Base-by-base conservation (phyloP, 2,888 invertebrate genomes). In the Sinotaia quadrata region DNA sequence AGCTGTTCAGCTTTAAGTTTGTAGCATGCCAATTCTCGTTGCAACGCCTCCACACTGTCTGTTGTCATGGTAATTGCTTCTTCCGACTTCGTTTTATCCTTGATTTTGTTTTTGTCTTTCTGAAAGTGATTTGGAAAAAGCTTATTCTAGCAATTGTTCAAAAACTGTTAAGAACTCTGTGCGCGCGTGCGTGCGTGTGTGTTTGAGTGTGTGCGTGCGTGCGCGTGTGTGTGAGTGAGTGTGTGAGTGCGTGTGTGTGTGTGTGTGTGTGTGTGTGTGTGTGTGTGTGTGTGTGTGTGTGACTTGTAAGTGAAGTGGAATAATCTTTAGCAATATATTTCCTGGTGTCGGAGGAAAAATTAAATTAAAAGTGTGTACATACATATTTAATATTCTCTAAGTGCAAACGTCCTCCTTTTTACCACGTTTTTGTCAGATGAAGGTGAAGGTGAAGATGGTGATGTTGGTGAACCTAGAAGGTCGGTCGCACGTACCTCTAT, bases 1-100 rank as follows among this genome's bases (percentile, higher is more conserved):
- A 83, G 69, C 33, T 84, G 81, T 31, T 76, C 78, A 0, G 81
- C 72, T 56, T 82, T 82, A 61, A 75, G 68, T 63, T 82, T 81
- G 62, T 79, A 78, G 24, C 60, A 73, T 12, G 78, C 80, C 18
- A 79, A 65, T 62, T 82, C 79, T 15, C 31, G 1, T 36, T 34
- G 2, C 51, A 59, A 37, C 29, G 36, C 15, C 36, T 18, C 37
- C 21, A 67, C 52, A 36, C 41, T 52, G 44, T 29, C 24, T 69
- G 70, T 27, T 71, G 71, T 8, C 56, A 37, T 21, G 62, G 67
- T 41, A 71, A 72, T 71, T 72, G 47, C 15, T 61, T 60, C 49
- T 41, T 62, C 47, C 7, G 0, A 24, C n/a, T n/a, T n/a, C n/a
- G n/a, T n/a, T n/a, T n/a, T n/a, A n/a, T n/a, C n/a, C n/a, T n/a